These are phyloP conservation scores for Rhadinocentrus ornatus DNA, from an alignment of 2,797 vertebrate genomes.

Conservation along the genomic window DNA sequence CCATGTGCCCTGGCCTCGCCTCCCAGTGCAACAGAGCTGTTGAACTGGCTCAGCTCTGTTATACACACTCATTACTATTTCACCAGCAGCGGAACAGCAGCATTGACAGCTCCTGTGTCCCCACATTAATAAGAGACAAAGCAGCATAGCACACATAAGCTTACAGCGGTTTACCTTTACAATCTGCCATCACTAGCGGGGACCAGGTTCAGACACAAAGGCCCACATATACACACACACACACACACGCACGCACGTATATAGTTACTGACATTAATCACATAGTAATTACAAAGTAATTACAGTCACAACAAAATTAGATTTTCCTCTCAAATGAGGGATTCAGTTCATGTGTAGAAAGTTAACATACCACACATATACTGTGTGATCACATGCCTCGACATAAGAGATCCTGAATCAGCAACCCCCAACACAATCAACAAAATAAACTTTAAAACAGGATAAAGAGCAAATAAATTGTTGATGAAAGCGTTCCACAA, in stretches of 20 bases:
- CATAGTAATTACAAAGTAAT: background rate
- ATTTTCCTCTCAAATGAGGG: too few species aligned
- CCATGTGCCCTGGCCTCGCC: slow-evolving; percentile 30
- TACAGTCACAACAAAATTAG: too few species aligned
- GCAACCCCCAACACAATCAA: too few species aligned
- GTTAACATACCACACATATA: too few species aligned
- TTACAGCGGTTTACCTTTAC: slow-evolving; percentile 71
- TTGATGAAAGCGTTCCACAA: too few species aligned
- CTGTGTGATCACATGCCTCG: too few species aligned
- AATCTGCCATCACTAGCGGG: slow-evolving; percentile 52
- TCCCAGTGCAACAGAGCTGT: slow-evolving; percentile 54
- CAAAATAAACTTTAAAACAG: background rate
- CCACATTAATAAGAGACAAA: slow-evolving; percentile 79
- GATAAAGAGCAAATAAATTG: too few species aligned
- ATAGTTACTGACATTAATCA: slow-evolving; percentile 35
- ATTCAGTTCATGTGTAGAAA: too few species aligned
- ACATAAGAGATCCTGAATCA: too few species aligned
- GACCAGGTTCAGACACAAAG: slow-evolving; percentile 28
- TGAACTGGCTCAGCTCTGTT: slow-evolving; percentile 76
- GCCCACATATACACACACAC: background rate
- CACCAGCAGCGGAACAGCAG: slow-evolving; percentile 78
- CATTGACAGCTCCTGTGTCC: slow-evolving; percentile 84
- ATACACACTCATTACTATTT: slow-evolving; percentile 85
- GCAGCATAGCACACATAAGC: slow-evolving; percentile 46
- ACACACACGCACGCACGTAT: slow-evolving; percentile 10